Conservation (phyloP, 1,140 invertebrate genomes). For the Leptoteleia sp. region DNA sequence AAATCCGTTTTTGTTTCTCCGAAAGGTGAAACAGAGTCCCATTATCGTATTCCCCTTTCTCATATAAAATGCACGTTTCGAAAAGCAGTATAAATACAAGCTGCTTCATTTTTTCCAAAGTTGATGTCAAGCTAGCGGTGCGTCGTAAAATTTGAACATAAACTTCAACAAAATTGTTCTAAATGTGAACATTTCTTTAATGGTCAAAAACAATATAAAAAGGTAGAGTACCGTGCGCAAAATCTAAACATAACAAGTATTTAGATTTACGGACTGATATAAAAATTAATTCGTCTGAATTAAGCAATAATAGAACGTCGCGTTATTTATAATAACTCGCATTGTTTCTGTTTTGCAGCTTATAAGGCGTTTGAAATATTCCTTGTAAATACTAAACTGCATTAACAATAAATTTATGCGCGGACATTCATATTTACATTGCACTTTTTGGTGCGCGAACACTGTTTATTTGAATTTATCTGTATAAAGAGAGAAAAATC, state of each 20-base stretch:
- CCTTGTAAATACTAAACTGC: too few relatives aligned
- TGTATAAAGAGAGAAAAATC: too few relatives aligned
- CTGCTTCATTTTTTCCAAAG: neutral
- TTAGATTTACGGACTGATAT: neutral
- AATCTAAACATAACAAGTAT: slow-evolving; percentile 2
- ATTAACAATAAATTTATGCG: too few relatives aligned
- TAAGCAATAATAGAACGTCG: too few relatives aligned
- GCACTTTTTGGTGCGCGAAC: too few relatives aligned
- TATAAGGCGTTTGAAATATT: too few relatives aligned
- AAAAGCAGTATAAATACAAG: neutral
- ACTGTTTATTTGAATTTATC: too few relatives aligned
- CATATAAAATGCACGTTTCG: neutral
- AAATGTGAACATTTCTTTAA: slow-evolving; percentile 4
- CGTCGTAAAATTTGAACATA: slow-evolving; percentile 10
- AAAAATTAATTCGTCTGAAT: too few relatives aligned
- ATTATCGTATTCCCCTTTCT: neutral
- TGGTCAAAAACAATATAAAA: slow-evolving; percentile 19
- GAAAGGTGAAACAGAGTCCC: neutral
- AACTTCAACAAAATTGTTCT: slow-evolving; percentile 2
- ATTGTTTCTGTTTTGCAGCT: too few relatives aligned
- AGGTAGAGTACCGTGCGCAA: neutral
- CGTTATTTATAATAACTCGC: slow-evolving; percentile 2
- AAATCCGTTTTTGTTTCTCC: slow-evolving; percentile 17
- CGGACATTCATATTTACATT: too few relatives aligned
- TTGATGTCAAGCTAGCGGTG: neutral